phyloP scores from a whole-genome alignment of 1,140 invertebrate genomes.

The Melipona quadrifasciata region DNA sequence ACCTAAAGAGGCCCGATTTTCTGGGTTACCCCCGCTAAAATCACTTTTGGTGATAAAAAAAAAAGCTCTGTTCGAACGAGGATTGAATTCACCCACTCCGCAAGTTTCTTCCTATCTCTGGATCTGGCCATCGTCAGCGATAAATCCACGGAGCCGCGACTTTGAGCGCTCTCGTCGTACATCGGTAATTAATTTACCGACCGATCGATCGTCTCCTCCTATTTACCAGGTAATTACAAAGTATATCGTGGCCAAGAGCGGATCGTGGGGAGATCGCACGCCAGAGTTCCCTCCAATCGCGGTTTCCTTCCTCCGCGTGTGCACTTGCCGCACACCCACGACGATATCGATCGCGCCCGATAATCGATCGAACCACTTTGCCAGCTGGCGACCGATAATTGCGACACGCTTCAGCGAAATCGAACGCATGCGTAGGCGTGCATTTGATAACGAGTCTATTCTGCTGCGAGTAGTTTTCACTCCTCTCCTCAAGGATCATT shows the following conservation, averaged over 20 bases:
- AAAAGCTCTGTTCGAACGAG: neutral
- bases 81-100: constrained; percentile 6
- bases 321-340: neutral
- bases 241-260: neutral
- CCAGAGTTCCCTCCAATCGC: neutral
- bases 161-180: constrained; percentile 13
- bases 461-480: neutral
- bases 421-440: neutral
- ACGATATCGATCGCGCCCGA: neutral
- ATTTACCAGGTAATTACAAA: constrained; percentile 12
- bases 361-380: neutral
- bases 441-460: neutral
- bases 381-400: neutral
- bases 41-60: no score
- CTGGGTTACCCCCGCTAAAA: no score
- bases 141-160: constrained; percentile 5
- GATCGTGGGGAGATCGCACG: neutral
- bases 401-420: neutral
- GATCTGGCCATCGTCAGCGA: neutral
- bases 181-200: constrained; percentile 4
- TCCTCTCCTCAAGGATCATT: neutral
- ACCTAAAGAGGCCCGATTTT: no score
- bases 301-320: neutral
- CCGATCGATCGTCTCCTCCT: neutral
- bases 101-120: neutral